Evolutionary conservation across 2,797 vertebrate genomes (phyloP).

Genomic region (Orientallactaga sibirica): DNA sequence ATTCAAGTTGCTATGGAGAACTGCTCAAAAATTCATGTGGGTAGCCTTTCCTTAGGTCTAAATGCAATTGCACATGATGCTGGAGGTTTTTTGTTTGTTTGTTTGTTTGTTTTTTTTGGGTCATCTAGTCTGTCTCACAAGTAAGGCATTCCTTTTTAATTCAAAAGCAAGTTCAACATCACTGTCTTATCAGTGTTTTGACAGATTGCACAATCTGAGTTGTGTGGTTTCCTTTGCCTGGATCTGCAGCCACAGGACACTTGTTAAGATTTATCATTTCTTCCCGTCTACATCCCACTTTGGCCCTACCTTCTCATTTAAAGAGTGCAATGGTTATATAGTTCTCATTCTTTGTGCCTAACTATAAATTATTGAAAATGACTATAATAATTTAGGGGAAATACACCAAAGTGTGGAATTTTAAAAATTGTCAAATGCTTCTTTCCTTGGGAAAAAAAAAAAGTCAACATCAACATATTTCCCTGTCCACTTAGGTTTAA

Average conservation of each 20-base stretch:
- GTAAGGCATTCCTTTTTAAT: background rate
- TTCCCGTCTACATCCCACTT: background rate
- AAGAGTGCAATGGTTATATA: background rate
- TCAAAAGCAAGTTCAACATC: background rate
- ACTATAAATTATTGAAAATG: slow-evolving; percentile 40
- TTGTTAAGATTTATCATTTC: slow-evolving; percentile 50
- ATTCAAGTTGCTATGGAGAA: background rate
- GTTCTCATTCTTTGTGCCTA: slow-evolving; percentile 50
- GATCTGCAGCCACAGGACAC: slow-evolving; percentile 1
- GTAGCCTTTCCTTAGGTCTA: slow-evolving; percentile 39
- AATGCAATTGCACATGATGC: background rate
- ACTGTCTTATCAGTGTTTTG: background rate
- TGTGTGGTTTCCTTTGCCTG: slow-evolving; percentile 43
- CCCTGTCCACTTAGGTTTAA: slow-evolving; percentile 37
- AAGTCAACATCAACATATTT: background rate
- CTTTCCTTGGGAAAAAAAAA: background rate
- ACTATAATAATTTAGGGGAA: background rate
- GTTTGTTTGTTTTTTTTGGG: background rate
- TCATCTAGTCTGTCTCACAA: background rate
- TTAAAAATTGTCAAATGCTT: slow-evolving; percentile 14
- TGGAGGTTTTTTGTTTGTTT: background rate
- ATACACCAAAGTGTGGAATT: background rate
- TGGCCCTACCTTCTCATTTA: slow-evolving; percentile 17
- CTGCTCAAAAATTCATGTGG: background rate
- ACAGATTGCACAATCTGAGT: background rate